A percentile compares a stretch with the other conserved stretches of the same genome.
Evolutionary conservation across 1,140 invertebrate species (phyloP).

Genomic region (Phortica variegata): DNA sequence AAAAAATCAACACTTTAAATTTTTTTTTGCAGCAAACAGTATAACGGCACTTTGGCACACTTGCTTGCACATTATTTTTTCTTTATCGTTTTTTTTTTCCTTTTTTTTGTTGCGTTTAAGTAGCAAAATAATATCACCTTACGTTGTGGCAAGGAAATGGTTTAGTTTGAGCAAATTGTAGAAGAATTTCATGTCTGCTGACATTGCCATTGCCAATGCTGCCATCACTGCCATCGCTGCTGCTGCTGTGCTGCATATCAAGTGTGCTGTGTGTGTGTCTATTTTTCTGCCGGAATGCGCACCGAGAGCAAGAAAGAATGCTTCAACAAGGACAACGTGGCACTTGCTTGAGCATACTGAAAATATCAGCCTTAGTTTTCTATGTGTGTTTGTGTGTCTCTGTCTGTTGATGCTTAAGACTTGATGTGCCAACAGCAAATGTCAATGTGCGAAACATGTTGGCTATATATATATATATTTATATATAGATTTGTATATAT

Average conservation of each 20-base stretch:
- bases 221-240: no score
- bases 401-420: conserved; percentile 36
- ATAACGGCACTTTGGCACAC: conserved; percentile 1
- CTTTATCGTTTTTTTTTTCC: not conserved
- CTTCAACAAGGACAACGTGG: no score
- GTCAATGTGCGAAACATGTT: conserved; percentile 3
- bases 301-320: no score
- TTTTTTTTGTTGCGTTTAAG: conserved; percentile 30
- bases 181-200: no score
- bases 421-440: conserved; percentile 16
- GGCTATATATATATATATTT: conserved; percentile 1
- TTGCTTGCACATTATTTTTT: not conserved
- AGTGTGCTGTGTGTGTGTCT: conserved; percentile 36
- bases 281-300: no score
- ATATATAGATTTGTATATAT: not conserved
- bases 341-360: no score
- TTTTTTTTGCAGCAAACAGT: not conserved
- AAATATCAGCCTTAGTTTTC: no score
- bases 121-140: conserved; percentile 23
- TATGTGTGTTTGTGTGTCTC: no score
- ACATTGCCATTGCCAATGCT: no score
- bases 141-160: conserved; percentile 35
- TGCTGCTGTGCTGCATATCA: conserved; percentile 51
- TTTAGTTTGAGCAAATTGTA: conserved; percentile 53
- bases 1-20: not conserved